A percentile compares a stretch with the other conserved stretches of the same genome.
These are phyloP conservation scores for Drosophila longiperda DNA, from an alignment of 2,888 invertebrate species.

Conservation along the genomic window DNA sequence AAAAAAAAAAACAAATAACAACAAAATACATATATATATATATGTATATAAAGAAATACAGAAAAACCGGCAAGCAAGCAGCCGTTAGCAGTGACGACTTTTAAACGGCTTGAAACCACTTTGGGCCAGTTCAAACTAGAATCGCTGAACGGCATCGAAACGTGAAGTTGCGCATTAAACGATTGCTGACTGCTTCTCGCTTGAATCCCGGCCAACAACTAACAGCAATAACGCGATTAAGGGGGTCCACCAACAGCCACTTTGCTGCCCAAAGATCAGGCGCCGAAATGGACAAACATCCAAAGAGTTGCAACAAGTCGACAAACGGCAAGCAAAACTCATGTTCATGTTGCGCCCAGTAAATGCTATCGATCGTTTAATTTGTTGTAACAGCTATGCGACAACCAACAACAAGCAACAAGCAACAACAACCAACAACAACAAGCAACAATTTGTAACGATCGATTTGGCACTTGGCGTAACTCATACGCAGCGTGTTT, in stretches of 20 bases:
- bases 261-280: slow-evolving; percentile 40
- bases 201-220: slow-evolving; percentile 38
- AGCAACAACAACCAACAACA: neutral
- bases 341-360: slow-evolving; percentile 44
- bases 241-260: slow-evolving; percentile 11
- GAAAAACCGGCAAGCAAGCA: slow-evolving; percentile 57
- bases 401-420: neutral
- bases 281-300: slow-evolving; percentile 48
- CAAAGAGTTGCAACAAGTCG: slow-evolving; percentile 42
- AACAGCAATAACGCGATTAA: slow-evolving; percentile 37
- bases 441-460: slow-evolving; percentile 30
- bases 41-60: neutral
- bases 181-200: slow-evolving; percentile 30
- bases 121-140: slow-evolving; percentile 74
- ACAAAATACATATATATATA: neutral
- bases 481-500: slow-evolving; percentile 74
- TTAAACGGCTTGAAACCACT: slow-evolving; percentile 69
- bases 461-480: slow-evolving; percentile 53
- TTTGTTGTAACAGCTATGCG: slow-evolving; percentile 21
- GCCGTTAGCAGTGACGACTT: slow-evolving; percentile 22
- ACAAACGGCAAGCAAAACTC: slow-evolving; percentile 28
- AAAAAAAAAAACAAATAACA: slow-evolving; percentile 16
- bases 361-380: slow-evolving; percentile 25
- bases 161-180: slow-evolving; percentile 34
- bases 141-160: slow-evolving; percentile 50